These are phyloP conservation scores for Poecile montanus DNA, from an alignment of 2,797 vertebrate species.

Conservation along the genomic window DNA sequence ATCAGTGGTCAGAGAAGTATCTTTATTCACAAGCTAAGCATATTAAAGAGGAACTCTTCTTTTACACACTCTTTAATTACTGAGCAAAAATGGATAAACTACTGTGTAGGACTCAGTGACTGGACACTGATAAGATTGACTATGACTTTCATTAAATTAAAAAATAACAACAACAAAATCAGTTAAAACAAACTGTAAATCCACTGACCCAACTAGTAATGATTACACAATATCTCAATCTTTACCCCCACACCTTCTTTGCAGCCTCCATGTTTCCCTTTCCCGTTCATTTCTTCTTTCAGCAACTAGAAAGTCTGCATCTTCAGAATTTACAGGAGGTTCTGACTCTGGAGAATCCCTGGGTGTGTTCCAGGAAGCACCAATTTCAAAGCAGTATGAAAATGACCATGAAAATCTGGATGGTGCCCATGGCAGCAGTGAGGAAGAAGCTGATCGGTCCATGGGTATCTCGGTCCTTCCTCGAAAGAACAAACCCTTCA, in stretches of 20 bases:
- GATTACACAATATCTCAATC: neutral
- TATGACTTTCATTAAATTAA: neutral
- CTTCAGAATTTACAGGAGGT: neutral
- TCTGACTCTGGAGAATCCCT: neutral
- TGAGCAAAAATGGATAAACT: neutral
- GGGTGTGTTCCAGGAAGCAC: neutral
- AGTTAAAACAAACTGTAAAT: neutral
- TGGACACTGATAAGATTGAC: neutral
- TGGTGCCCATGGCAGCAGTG: neutral
- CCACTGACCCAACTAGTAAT: neutral
- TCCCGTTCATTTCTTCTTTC: neutral
- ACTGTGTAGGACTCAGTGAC: neutral
- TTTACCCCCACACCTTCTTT: neutral
- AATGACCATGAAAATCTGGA: neutral
- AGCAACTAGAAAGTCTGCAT: neutral
- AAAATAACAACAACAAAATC: neutral
- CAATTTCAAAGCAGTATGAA: neutral
- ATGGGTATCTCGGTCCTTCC: too few relatives aligned
- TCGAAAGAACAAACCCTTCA: neutral
- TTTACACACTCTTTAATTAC: neutral
- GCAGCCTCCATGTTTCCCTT: neutral
- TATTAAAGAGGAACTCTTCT: neutral
- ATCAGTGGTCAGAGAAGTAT: neutral
- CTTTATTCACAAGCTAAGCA: neutral
- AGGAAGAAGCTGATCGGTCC: neutral